Evolutionary conservation across 1,140 invertebrate species (phyloP).

Genomic region (Olivierus martensii): DNA sequence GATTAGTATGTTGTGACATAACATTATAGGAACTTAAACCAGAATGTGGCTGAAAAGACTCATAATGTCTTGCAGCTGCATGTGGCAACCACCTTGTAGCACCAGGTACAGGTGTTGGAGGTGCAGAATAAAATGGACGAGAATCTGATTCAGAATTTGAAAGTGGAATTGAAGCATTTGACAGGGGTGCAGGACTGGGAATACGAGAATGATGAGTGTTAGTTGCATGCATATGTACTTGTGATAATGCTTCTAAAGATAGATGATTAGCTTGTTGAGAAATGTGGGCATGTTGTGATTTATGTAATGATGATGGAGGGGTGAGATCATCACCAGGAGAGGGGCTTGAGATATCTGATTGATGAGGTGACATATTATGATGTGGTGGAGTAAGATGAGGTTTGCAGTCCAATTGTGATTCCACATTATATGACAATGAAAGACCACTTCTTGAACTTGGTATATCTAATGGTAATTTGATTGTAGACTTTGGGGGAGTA

Average conservation of each 20-base stretch:
- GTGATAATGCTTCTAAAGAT: background rate
- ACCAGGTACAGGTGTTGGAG: slow-evolving; percentile 13
- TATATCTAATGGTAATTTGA: background rate
- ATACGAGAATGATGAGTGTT: slow-evolving; percentile 2
- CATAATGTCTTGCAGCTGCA: slow-evolving; percentile 11
- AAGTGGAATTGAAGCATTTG: background rate
- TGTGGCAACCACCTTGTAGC: slow-evolving; percentile 15
- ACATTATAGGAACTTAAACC: slow-evolving; percentile 14
- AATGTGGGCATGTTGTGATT: background rate
- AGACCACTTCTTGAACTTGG: background rate
- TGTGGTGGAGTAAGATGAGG: background rate
- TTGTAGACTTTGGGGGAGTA: background rate
- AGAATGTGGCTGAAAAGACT: slow-evolving; percentile 13
- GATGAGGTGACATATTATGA: slow-evolving; percentile 1
- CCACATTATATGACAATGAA: background rate
- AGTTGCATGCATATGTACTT: slow-evolving; percentile 1
- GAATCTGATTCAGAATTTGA: slow-evolving; percentile 9
- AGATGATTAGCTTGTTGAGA: background rate
- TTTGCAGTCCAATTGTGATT: background rate
- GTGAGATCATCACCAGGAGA: slow-evolving; percentile 8
- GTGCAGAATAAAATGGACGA: slow-evolving; percentile 17
- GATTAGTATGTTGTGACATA: slow-evolving; percentile 14
- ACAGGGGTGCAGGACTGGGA: background rate
- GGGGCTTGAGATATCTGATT: slow-evolving; percentile 13
- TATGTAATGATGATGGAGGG: background rate